Percentiles rank a stretch among this genome's conserved stretches.
Evolutionary conservation across 2,888 invertebrate genomes (phyloP).

Genomic region (Lasioglossum morio): DNA sequence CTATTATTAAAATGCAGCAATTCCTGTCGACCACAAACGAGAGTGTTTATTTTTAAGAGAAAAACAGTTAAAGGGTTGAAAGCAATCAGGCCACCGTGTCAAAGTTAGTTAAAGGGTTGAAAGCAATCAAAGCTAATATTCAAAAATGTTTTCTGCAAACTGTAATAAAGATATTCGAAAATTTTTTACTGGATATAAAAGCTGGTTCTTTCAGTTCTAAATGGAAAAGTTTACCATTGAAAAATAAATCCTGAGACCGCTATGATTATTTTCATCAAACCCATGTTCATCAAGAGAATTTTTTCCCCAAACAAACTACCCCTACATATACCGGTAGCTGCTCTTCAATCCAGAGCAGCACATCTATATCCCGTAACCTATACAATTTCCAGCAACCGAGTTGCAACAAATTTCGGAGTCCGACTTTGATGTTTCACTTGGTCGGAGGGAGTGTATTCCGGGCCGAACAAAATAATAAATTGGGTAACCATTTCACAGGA

Average conservation of each 20-base stretch:
- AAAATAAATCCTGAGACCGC: neutral
- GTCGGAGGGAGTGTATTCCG: neutral
- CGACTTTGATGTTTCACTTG: neutral
- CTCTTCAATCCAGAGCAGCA: neutral
- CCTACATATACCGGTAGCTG: neutral
- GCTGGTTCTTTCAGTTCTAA: neutral
- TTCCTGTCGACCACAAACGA: too few species aligned
- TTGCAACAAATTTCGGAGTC: neutral
- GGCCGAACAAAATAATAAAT: conserved; percentile 4
- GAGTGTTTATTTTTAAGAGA: too few species aligned
- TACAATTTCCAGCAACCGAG: neutral
- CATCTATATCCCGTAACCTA: neutral
- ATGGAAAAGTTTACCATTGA: too few species aligned
- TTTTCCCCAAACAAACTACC: neutral
- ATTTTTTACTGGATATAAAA: neutral
- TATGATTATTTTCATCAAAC: neutral
- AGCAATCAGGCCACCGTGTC: too few species aligned
- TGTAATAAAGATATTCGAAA: too few species aligned
- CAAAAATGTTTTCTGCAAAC: too few species aligned
- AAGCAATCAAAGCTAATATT: too few species aligned
- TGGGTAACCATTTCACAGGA: conserved; percentile 11
- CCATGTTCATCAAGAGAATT: neutral
- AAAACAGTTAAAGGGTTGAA: too few species aligned
- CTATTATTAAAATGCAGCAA: too few species aligned
- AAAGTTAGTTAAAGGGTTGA: too few species aligned